Percentiles rank a stretch among this genome's conserved stretches.
Evolutionary conservation across 2,888 invertebrate genomes (phyloP).

Genomic region (Lasius fuliginosus): DNA sequence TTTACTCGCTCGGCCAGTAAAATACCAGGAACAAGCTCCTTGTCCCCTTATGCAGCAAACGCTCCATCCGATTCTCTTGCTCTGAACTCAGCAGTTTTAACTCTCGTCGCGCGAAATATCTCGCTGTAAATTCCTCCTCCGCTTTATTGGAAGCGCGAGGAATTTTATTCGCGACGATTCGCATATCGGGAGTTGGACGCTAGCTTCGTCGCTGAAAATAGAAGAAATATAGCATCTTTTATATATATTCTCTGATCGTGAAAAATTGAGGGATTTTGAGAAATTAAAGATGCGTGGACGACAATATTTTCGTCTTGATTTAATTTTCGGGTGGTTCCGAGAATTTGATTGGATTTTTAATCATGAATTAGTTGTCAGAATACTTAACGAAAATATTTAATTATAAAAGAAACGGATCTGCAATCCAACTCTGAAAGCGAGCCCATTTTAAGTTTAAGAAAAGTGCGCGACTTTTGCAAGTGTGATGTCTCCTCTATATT

Average conservation of each 20-base stretch:
- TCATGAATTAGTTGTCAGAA: constrained; percentile 4
- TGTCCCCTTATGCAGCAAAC: constrained; percentile 24
- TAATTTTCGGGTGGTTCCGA: constrained; percentile 1
- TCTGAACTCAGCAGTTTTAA: constrained; percentile 35
- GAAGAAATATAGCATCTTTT: neutral
- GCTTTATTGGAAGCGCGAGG: constrained; percentile 29
- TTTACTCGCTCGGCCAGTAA: constrained; percentile 58
- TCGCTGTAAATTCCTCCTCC: neutral
- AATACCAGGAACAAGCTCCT: constrained; percentile 53
- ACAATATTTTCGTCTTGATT: neutral
- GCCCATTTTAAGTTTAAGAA: neutral
- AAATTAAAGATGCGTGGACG: neutral
- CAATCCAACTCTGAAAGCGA: neutral
- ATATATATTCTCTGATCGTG: neutral
- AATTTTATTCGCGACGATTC: constrained; percentile 23
- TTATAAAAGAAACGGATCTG: neutral
- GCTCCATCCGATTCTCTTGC: constrained; percentile 24
- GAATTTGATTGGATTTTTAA: constrained; percentile 5
- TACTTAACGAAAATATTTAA: constrained; percentile 8
- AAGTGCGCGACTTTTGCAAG: constrained; percentile 11
- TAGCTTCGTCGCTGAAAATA: neutral
- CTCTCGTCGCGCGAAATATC: constrained; percentile 27
- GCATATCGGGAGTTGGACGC: neutral
- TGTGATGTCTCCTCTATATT: constrained; percentile 26
- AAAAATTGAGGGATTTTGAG: constrained; percentile 1